Conservation (phyloP, 1,140 invertebrate species). For the Lepidurus couesii region DNA sequence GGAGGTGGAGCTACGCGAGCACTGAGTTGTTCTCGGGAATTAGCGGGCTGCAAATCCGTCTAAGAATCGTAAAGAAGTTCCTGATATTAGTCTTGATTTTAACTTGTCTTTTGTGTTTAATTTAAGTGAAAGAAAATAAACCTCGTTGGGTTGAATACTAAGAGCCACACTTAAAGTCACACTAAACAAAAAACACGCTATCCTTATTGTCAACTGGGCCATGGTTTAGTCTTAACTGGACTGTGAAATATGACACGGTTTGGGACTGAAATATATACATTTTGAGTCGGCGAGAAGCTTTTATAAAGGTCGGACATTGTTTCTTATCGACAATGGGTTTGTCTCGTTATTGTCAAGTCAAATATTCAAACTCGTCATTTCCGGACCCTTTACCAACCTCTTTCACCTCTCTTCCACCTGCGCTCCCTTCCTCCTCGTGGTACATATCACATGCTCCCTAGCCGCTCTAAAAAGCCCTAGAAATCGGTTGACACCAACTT, state of each 20-base stretch:
- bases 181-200: not conserved
- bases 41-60: not conserved
- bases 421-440: not conserved
- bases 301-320: not conserved
- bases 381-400: not conserved
- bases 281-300: not conserved
- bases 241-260: conserved; percentile 5
- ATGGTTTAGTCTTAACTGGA: not conserved
- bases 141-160: conserved; percentile 2
- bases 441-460: not conserved
- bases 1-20: not conserved
- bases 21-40: not conserved
- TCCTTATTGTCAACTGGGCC: not conserved
- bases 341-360: conserved; percentile 18
- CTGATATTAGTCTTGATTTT: not conserved
- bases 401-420: not conserved
- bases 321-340: not conserved
- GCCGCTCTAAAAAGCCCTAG: not conserved
- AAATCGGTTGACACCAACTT: conserved; percentile 8
- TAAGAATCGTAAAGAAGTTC: not conserved
- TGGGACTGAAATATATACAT: not conserved
- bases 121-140: not conserved
- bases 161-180: not conserved
- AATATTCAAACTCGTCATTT: conserved; percentile 5
- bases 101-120: not conserved